Evolutionary conservation across 2,888 invertebrate species (phyloP).

Genomic region (Nematopogon swammerdamellus): DNA sequence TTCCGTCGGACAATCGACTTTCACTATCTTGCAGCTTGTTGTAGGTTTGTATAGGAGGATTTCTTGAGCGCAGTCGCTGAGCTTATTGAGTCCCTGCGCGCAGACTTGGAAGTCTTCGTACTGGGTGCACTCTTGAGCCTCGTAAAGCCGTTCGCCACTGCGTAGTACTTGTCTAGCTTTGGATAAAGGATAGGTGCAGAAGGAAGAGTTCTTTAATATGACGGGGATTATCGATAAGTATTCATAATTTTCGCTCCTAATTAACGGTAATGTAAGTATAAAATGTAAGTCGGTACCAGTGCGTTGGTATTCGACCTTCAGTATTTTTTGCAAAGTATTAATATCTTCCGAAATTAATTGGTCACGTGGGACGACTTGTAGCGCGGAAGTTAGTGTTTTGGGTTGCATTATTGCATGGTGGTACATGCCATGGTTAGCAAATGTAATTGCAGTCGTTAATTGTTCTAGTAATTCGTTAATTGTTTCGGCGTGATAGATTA

Average conservation of each 20-base stretch:
- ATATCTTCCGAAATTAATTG: background rate
- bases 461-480: background rate
- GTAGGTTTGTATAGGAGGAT: too few species aligned
- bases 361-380: background rate
- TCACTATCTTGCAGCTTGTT: too few species aligned
- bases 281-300: background rate
- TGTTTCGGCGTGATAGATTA: background rate
- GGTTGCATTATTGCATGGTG: constrained; percentile 1
- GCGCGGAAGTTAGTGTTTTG: background rate
- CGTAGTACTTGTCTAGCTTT: constrained; percentile 1
- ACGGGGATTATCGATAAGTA: background rate
- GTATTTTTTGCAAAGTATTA: background rate
- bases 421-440: constrained; percentile 1
- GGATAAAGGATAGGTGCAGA: background rate
- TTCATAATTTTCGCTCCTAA: background rate
- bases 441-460: background rate
- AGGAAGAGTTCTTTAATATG: background rate
- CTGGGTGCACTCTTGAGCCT: too few species aligned
- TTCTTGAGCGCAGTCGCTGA: too few species aligned
- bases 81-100: too few species aligned
- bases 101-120: too few species aligned
- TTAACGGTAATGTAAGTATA: background rate
- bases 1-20: too few species aligned
- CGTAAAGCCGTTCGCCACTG: too few species aligned
- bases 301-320: background rate